Evolutionary conservation across 2,113 vertebrate species (phyloP), one percentile per base, ranked within the genome.

Genomic region (Etheostoma cragini): DNA sequence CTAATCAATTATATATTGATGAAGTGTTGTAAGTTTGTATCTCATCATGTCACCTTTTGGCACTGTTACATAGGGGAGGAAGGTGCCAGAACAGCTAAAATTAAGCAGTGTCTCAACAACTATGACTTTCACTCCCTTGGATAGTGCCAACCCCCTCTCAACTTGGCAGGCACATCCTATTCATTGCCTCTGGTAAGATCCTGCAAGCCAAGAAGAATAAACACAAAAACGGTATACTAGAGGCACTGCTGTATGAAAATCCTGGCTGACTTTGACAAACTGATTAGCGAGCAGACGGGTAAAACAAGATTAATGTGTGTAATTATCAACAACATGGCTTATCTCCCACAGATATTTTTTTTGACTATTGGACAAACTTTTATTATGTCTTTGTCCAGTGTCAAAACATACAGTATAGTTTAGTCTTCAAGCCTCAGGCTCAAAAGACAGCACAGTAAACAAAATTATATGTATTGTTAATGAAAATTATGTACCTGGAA

Each of bases 181-280:
- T 56, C 10, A 80, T 87, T 52, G 88, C 88, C 88, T 88, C 84
- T 76, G 87, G 87, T 87, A 74, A 85, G 67, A 80, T 82, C 79
- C 77, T 78, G 35, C 38, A 54, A 86, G 89, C 88, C 89, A 92
- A 89, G 63, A 87, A 90, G 53, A 88, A 80, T 78, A 83, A 89
- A 86, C 67, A 86, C 35, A 61, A 72, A 81, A 85, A 50, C 33
- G 21, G 50, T 76, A 71, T 45, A 88, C 83, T 80, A 57, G 74
- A 89, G 89, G 88, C 84, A 52, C 65, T 69, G 81, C 84, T 87
- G 72, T 74, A 86, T 49, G 49, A 78, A 83, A 88, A 88, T 81
- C 88, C 91, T 93, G 93, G 87, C 87, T 89, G 90, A 92, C 91
- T 93, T 91, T 94, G 91, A 93, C 91, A 88, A 94, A 94, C 82